Percentiles rank a stretch among this genome's conserved stretches.
These are phyloP conservation scores for Dicranocentrus wangi DNA, from an alignment of 2,888 invertebrate species.

Conservation along the genomic window DNA sequence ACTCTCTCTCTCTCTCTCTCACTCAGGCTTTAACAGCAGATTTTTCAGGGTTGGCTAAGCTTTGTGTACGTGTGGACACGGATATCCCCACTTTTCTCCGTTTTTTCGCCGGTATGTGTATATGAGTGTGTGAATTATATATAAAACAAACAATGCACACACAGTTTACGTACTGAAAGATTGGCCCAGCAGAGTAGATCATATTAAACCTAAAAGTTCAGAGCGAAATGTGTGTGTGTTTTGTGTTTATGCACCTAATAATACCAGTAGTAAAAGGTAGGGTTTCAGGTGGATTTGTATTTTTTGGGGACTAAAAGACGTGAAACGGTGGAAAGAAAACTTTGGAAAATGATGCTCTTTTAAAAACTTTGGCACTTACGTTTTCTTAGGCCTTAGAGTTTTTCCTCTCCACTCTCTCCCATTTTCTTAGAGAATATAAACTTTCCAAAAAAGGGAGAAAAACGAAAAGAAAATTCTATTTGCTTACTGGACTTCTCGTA, in stretches of 20 bases:
- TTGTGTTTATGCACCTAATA: background rate
- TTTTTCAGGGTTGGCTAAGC: too few species aligned
- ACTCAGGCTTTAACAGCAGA: too few species aligned
- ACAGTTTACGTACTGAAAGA: background rate
- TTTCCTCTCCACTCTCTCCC: slow-evolving; percentile 5
- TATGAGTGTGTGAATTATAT: background rate
- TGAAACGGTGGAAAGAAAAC: slow-evolving; percentile 27
- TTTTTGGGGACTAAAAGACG: slow-evolving; percentile 2
- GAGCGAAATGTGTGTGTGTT: background rate
- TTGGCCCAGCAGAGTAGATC: slow-evolving; percentile 39
- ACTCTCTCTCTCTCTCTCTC: background rate
- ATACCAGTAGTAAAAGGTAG: background rate
- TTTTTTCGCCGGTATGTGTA: background rate
- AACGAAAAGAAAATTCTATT: too few species aligned
- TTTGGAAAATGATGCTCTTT: slow-evolving; percentile 32
- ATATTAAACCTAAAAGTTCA: too few species aligned
- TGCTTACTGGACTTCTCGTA: background rate
- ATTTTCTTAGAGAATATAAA: background rate
- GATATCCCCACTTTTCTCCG: too few species aligned
- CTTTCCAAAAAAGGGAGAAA: slow-evolving; percentile 9
- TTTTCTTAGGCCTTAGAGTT: slow-evolving; percentile 53
- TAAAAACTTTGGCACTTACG: slow-evolving; percentile 58
- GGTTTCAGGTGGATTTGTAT: slow-evolving; percentile 38
- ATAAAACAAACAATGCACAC: slow-evolving; percentile 1
- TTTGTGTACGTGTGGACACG: too few species aligned